Evolutionary conservation across 2,888 invertebrate genomes (phyloP), one percentile per base, ranked within the genome.

Genomic region (Microctonus hyperodae): DNA sequence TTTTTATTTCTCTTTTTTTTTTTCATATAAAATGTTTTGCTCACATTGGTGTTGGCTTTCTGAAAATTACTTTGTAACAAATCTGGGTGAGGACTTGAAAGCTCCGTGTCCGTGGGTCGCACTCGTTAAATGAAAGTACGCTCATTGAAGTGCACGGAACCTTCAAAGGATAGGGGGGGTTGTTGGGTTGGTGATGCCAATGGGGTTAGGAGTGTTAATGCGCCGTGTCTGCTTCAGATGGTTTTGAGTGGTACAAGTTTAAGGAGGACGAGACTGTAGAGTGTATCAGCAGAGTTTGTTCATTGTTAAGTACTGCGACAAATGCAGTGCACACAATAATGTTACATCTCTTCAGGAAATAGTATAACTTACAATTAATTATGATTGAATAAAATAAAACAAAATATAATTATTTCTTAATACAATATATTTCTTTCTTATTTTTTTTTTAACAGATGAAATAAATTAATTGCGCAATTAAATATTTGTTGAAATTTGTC

Each of bases 41-140:
- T 53, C 11, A 28, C 28, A 48, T 35, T 28, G 7, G 13, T 50
- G 37, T 59, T 22, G 51, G 48, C 69, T 60, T 53, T 64, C 58
- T 53, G 55, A 58, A 63, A 65, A 62, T 71, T 66, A 63, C 60
- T 69, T 64, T 63, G 58, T 13, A 22, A 59, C 62, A 67, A 69
- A 69, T 61, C 44, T 65, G 69, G 69, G 64, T 65, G 65, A 69
- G 61, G 67, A 68, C 53, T 16, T 69, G 62, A 69, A 69, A 67
- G 67, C 62, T 37, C n/a, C n/a, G 10, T 23, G 22, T 31, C 51
- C 31, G 44, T 50, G 23, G 40, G 61, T 31, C 37, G 58, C 33
- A 56, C 33, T 57, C 53, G 51, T 62, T 64, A 55, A 28, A 55
- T 31, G 55, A 55, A 55, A 55, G 31, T 31, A 55, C 16, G 55